Evolutionary conservation across 30 jellyfish, hydroid and myxozoan genomes (phyloP), one percentile per base, ranked within the genome.

Genomic region (Turritopsis rubra): DNA sequence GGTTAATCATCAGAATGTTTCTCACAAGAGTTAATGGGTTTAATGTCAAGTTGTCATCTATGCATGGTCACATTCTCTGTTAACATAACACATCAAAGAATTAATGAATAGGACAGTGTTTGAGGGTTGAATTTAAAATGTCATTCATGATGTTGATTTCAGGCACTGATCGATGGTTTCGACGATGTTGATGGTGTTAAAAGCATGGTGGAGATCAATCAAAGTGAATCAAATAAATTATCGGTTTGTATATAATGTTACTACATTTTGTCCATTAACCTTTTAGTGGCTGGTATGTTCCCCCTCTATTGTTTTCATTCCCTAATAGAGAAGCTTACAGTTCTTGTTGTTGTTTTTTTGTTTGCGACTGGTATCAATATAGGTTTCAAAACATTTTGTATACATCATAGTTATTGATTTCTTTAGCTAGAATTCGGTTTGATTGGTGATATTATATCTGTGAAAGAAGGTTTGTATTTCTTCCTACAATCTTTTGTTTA

Each of bases 361-460:
- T n/a, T n/a, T n/a, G n/a, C n/a, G n/a, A n/a, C n/a, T n/a, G n/a
- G n/a, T n/a, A n/a, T n/a, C n/a, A n/a, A n/a, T n/a, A n/a, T n/a
- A n/a, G n/a, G n/a, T n/a, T n/a, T n/a, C n/a, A n/a, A n/a, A n/a
- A n/a, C n/a, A n/a, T n/a, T n/a, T n/a, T n/a, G n/a, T n/a, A n/a
- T n/a, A n/a, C n/a, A n/a, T n/a, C 60, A 41, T 13, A 41, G 9
- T 41, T 1, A 68, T 68, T 68, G 9, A 7, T 78, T 25, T 75
- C 70, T 85, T 26, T 75, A 93, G 99, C 89, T 93, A 22, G 99
- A 88, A 74, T 93, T 88, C 85, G 96, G 99, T 8, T 74, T 93
- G 17, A 93, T 93, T 83, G 96, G 99, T 13, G 96, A 93, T 72
- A 77, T 94, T 8, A 91, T 93, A 68, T 93, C 99, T 81, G 96